Base-by-base conservation (phyloP, 1,140 invertebrate species). In the Octopus bimaculoides region DNA sequence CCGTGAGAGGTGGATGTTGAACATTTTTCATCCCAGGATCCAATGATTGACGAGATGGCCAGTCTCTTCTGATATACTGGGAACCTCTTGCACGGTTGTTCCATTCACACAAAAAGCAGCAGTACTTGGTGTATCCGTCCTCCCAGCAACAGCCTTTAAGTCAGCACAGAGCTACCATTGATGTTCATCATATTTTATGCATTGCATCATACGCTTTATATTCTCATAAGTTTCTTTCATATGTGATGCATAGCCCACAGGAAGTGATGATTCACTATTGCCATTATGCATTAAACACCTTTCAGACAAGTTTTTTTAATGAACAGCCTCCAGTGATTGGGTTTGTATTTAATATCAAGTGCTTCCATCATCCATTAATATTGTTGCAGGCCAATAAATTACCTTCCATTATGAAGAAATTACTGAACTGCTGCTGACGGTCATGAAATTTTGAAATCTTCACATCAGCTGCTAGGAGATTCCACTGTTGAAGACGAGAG, bases 161-260 rank as follows among this genome's bases (percentile, higher is more conserved):
- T 66, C 61, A 66, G 12, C 61, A 66, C 61, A 14, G 61, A 66
- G 2, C 61, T 66, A n/a, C 61, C 61, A 66, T n/a, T 66, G 61
- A 66, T 66, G 61, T n/a, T 66, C 12, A n/a, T 66, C 1, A 66
- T 66, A 66, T 12, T 66, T 66, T 66, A 66, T 66, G 61, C 61
- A 66, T n/a, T 66, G 9, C 61, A 66, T 10, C 9, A 66, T 9
- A 9, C n/a, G 61, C 61, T 66, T 66, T n/a, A 66, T 66, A n/a
- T 66, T 66, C n/a, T 66, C 61, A 66, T 66, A 66, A 66, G 61
- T 66, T 66, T 66, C 61, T 66, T 66, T 66, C 61, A 66, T 66
- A 66, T 66, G 61, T 9, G 61, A 12, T 66, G n/a, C 61, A 66
- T 66, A 66, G 12, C 61, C 61, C 12, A 66, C 12, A 14, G 61